These are phyloP conservation scores for Chloroceryle aenea DNA, from an alignment of 2,113 vertebrate species.

Conservation along the genomic window DNA sequence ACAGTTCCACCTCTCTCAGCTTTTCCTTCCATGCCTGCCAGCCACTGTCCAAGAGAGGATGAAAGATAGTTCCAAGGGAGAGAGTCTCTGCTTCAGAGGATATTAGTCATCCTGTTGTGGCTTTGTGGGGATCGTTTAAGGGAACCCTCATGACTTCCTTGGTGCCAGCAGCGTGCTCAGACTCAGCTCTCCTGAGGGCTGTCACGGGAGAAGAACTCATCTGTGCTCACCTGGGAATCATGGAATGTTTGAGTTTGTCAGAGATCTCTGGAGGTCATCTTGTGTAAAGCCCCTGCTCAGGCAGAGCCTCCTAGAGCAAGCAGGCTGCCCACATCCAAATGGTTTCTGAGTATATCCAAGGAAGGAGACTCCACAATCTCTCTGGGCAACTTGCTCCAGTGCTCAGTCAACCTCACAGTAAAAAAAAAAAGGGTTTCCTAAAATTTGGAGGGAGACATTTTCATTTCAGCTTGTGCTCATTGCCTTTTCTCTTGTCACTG, in stretches of 20 bases:
- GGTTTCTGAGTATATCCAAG: not conserved
- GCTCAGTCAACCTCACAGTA: not conserved
- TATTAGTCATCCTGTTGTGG: not conserved
- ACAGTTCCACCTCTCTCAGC: not conserved
- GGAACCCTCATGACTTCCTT: not conserved
- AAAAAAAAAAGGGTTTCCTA: not conserved
- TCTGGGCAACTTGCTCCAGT: not conserved
- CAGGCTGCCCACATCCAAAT: not conserved
- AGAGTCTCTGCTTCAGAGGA: not conserved
- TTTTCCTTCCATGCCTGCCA: not conserved
- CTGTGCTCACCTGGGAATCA: fast-evolving
- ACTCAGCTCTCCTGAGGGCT: not conserved
- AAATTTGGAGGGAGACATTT: not conserved
- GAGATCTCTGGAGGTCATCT: not conserved
- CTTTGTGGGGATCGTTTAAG: not conserved
- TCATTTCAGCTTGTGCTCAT: not conserved
- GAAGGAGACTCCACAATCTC: not conserved
- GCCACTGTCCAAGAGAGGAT: fast-evolving
- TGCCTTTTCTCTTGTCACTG: not conserved
- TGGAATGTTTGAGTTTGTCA: not conserved
- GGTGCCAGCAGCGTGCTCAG: fast-evolving
- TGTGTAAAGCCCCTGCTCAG: fast-evolving
- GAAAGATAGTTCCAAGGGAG: not conserved
- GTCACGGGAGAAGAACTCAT: fast-evolving
- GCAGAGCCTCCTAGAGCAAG: not conserved